These are phyloP conservation scores for Tretioscincus oriximinensis DNA, from an alignment of 2,113 vertebrate species.

Conservation along the genomic window DNA sequence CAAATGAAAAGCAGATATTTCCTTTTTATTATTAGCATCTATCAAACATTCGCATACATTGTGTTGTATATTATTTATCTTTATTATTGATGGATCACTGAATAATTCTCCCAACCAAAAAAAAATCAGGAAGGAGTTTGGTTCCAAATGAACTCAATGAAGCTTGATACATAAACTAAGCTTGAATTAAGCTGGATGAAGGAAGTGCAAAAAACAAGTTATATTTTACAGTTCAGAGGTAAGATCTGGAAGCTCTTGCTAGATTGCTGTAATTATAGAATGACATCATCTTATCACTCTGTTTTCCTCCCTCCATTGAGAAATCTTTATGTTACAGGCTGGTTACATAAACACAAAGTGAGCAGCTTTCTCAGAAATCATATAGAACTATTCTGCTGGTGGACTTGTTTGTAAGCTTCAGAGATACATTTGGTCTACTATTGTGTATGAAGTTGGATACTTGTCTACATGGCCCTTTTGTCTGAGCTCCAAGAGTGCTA, in stretches of 20 bases:
- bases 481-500: neutral
- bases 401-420: neutral
- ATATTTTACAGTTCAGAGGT: neutral
- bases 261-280: no score
- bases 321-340: no score
- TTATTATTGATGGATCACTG: neutral
- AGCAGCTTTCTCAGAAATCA: no score
- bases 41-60: neutral
- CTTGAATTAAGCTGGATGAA: neutral
- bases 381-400: neutral
- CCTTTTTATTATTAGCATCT: neutral
- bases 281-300: no score
- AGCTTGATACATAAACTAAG: neutral
- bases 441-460: neutral
- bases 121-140: neutral
- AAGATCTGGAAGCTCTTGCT: no score
- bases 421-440: neutral
- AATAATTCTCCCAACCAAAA: neutral
- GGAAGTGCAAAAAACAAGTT: neutral
- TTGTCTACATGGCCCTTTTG: neutral
- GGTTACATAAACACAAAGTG: no score
- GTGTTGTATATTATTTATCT: neutral
- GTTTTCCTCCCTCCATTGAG: no score
- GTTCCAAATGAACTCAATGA: neutral
- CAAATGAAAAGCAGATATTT: neutral